phyloP scores from a whole-genome alignment of 2,797 vertebrate species.

The Protonibea diacanthus region DNA sequence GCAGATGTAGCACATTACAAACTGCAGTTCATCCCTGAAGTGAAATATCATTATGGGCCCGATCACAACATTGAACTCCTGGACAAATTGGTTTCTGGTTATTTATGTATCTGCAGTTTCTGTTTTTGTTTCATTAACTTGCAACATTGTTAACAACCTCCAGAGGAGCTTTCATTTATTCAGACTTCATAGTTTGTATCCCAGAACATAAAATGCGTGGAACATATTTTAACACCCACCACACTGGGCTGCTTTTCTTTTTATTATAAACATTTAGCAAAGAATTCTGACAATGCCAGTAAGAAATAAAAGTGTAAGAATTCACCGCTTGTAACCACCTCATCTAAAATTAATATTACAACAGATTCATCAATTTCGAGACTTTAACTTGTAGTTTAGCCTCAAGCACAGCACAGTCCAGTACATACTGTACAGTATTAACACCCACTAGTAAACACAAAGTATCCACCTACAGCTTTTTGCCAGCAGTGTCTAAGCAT shows the following conservation, averaged over 20 bases:
- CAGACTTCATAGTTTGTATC: not conserved
- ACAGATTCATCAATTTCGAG: not conserved
- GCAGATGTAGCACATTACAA: not conserved
- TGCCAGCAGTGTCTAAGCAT: slow-evolving; percentile 23
- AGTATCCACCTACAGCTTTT: slow-evolving; percentile 33
- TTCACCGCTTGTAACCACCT: not conserved
- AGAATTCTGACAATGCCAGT: not conserved
- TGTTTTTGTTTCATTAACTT: not conserved
- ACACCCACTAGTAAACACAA: slow-evolving; percentile 46
- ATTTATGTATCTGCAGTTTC: not conserved
- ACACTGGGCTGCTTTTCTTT: not conserved
- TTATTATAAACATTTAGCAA: not conserved
- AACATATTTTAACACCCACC: not conserved
- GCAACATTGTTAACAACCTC: not conserved
- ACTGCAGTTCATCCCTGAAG: not conserved
- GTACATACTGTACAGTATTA: slow-evolving; percentile 20
- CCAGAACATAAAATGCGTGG: not conserved
- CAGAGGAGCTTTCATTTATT: not conserved
- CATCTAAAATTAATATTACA: slow-evolving; percentile 1
- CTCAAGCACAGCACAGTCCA: slow-evolving; percentile 23
- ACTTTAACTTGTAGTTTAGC: slow-evolving; percentile 23
- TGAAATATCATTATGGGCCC: not conserved
- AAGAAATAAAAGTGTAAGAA: not conserved
- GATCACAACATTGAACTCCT: not conserved
- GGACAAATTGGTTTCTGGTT: not conserved